Conservation (phyloP, 1,140 invertebrate genomes). For the Bombus waltoni region DNA sequence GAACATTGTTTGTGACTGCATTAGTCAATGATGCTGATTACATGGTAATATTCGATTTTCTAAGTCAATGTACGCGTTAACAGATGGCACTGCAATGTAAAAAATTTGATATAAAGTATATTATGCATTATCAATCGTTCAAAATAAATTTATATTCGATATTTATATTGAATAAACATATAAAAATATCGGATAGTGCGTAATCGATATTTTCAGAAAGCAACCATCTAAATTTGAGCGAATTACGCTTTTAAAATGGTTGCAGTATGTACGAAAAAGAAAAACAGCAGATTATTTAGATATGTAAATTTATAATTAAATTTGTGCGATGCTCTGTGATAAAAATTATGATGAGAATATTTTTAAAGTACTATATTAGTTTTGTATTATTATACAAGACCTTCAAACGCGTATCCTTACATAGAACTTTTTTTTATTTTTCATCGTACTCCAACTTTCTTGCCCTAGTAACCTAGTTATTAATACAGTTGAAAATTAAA, state of each 20-base stretch:
- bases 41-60: neutral
- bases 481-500: constrained; percentile 2
- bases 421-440: constrained; percentile 36
- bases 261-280: neutral
- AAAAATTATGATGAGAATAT: neutral
- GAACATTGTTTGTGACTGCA: no score
- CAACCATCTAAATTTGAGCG: neutral
- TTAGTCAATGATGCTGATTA: neutral
- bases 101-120: neutral
- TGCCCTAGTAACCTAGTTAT: constrained; percentile 65
- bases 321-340: neutral
- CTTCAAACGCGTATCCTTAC: constrained; percentile 37
- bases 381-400: constrained; percentile 21
- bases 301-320: neutral
- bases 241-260: neutral
- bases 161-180: neutral
- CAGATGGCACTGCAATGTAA: neutral
- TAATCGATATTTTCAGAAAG: neutral
- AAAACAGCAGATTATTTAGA: neutral
- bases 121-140: neutral
- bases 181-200: no score
- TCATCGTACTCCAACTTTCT: constrained; percentile 27
- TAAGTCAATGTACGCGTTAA: neutral
- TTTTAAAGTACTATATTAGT: neutral
- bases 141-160: neutral